phyloP scores from a whole-genome alignment of 2,888 invertebrate species.

The Drosophila emarginata region DNA sequence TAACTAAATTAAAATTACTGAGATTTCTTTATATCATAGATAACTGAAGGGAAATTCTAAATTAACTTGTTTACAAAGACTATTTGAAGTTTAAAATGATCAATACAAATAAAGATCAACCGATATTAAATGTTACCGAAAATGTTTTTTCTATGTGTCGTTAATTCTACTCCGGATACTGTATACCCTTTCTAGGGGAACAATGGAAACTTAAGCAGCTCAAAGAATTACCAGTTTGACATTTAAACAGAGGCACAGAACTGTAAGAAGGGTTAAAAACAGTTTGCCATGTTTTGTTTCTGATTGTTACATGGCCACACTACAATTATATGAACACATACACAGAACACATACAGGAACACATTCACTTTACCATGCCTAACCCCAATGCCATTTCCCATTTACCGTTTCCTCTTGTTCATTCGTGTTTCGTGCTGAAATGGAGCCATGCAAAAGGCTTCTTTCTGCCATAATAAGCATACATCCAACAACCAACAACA shows the following conservation, averaged over 20 bases:
- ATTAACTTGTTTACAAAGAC: not conserved
- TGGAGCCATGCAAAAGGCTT: constrained; percentile 40
- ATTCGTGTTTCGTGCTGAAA: constrained; percentile 29
- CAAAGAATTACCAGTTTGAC: constrained; percentile 61
- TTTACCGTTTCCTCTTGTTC: constrained; percentile 1
- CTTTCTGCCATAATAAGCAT: constrained; percentile 30
- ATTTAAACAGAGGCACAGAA: constrained; percentile 55
- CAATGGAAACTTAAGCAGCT: constrained; percentile 34
- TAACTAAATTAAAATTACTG: too few relatives aligned
- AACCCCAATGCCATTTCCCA: constrained; percentile 22
- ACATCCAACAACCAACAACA: constrained; percentile 8
- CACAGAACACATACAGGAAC: constrained; percentile 7
- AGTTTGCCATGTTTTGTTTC: constrained; percentile 47
- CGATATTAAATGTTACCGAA: not conserved
- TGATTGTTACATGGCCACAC: constrained; percentile 39
- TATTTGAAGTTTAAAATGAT: too few relatives aligned
- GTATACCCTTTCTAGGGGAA: constrained; percentile 46
- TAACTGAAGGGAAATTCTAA: too few relatives aligned
- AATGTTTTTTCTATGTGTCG: not conserved
- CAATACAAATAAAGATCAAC: too few relatives aligned
- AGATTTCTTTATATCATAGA: too few relatives aligned
- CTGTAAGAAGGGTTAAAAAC: constrained; percentile 4
- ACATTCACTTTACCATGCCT: constrained; percentile 6
- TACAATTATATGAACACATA: constrained; percentile 67
- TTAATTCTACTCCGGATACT: not conserved